Percentiles rank a stretch among this genome's conserved stretches.
phyloP scores from a whole-genome alignment of 2,797 vertebrate genomes.

The Sciurus carolinensis region DNA sequence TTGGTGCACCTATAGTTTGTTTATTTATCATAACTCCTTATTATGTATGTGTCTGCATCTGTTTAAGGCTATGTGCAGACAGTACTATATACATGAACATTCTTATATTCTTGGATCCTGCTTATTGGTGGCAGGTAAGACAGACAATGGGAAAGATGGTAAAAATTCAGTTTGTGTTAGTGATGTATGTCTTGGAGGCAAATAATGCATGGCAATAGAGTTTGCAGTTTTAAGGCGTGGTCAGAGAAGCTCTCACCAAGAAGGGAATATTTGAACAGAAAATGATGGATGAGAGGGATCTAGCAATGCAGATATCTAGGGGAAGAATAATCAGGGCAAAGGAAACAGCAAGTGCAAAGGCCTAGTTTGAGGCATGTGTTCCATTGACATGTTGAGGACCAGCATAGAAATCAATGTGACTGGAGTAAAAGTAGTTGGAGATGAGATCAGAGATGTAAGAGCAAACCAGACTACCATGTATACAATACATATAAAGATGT shows the following conservation, averaged over 20 bases:
- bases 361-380: background rate
- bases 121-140: background rate
- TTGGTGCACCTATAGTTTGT: background rate
- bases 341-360: background rate
- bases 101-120: background rate
- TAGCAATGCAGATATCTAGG: background rate
- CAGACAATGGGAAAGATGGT: background rate
- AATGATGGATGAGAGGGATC: background rate
- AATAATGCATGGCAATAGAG: background rate
- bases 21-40: background rate
- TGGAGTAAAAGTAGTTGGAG: background rate
- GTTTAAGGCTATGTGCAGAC: background rate
- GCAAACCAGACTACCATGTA: background rate
- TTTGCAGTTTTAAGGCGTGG: background rate
- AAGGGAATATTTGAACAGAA: background rate
- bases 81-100: background rate
- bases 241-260: background rate
- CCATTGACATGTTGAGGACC: background rate
- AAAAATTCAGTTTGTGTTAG: background rate
- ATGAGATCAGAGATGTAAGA: background rate
- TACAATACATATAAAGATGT: background rate
- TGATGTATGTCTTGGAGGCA: background rate
- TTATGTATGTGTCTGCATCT: background rate
- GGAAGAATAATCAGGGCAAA: background rate
- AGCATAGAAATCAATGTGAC: background rate